phyloP scores from a whole-genome alignment of 1,140 invertebrate genomes.

The Drosophila rufa region DNA sequence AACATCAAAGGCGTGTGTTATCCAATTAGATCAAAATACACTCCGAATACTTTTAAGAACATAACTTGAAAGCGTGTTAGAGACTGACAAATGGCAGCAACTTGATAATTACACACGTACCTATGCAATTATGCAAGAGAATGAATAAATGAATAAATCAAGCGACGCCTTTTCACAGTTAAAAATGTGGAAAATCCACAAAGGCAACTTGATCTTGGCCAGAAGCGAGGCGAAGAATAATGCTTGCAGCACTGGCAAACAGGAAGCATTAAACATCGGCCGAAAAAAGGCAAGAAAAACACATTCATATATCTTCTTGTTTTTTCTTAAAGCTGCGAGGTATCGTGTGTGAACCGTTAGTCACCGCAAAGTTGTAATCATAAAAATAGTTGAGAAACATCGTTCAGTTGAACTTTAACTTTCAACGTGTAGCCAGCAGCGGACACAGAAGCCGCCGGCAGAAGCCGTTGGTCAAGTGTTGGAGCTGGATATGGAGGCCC shows the following conservation, averaged over 20 bases:
- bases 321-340: not conserved
- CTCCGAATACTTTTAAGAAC: constrained; percentile 2
- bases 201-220: constrained; percentile 58
- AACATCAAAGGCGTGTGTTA: constrained; percentile 47
- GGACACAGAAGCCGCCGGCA: constrained; percentile 35
- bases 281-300: constrained; percentile 42
- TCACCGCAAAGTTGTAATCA: constrained; percentile 68
- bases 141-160: constrained; percentile 77
- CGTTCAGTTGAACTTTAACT: constrained; percentile 76
- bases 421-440: constrained; percentile 36
- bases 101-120: constrained; percentile 59
- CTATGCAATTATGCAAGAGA: constrained; percentile 51
- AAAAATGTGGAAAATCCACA: constrained; percentile 71
- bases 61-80: constrained; percentile 5
- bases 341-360: constrained; percentile 64
- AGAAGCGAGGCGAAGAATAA: constrained; percentile 61
- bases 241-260: constrained; percentile 46
- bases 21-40: constrained; percentile 62
- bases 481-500: constrained; percentile 1
- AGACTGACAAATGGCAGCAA: constrained; percentile 49
- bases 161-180: constrained; percentile 75
- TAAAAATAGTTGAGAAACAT: constrained; percentile 77
- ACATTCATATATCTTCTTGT: constrained; percentile 15
- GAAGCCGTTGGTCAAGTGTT: constrained; percentile 47
- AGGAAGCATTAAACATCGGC: constrained; percentile 70